Evolutionary conservation across 2,888 invertebrate species (phyloP).

Genomic region (Parnassius apollo): DNA sequence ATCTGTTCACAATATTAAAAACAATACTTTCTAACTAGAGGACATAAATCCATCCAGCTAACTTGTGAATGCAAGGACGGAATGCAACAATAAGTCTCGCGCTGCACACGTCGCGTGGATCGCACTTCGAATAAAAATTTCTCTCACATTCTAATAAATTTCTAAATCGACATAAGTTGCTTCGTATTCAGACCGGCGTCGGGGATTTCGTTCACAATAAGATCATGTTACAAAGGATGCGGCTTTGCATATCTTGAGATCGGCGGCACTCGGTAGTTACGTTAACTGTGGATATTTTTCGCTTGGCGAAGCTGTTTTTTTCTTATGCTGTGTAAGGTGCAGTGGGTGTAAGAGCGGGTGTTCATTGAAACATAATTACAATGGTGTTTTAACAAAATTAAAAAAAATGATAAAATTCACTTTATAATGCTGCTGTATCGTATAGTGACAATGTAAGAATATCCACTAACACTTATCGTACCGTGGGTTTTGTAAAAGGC

Average conservation of each 20-base stretch:
- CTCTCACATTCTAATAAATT: conserved; percentile 69
- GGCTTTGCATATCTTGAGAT: conserved; percentile 73
- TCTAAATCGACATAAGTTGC: conserved; percentile 75
- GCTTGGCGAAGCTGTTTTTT: conserved; percentile 28
- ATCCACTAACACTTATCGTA: too few species aligned
- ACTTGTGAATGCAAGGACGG: conserved; percentile 53
- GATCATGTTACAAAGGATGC: conserved; percentile 75
- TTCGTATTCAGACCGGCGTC: conserved; percentile 64
- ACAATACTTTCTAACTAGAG: conserved; percentile 30
- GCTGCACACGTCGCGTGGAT: conserved; percentile 39
- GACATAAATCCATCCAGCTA: conserved; percentile 38
- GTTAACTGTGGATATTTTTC: conserved; percentile 29
- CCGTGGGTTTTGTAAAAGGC: too few species aligned
- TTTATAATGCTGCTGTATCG: too few species aligned
- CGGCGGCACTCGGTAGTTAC: conserved; percentile 32
- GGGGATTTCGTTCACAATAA: conserved; percentile 71
- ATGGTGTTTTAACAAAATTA: too few species aligned
- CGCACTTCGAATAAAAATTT: conserved; percentile 68
- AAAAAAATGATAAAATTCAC: too few species aligned
- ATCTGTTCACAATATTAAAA: neutral
- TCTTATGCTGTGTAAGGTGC: conserved; percentile 21
- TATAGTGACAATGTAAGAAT: too few species aligned
- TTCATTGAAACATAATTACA: neutral
- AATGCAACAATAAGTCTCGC: conserved; percentile 60
- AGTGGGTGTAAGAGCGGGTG: conserved; percentile 7